Percentiles rank a stretch among this genome's conserved stretches.
These are phyloP conservation scores for Daphoenositta chrysoptera DNA, from an alignment of 2,113 vertebrate genomes.

Conservation along the genomic window DNA sequence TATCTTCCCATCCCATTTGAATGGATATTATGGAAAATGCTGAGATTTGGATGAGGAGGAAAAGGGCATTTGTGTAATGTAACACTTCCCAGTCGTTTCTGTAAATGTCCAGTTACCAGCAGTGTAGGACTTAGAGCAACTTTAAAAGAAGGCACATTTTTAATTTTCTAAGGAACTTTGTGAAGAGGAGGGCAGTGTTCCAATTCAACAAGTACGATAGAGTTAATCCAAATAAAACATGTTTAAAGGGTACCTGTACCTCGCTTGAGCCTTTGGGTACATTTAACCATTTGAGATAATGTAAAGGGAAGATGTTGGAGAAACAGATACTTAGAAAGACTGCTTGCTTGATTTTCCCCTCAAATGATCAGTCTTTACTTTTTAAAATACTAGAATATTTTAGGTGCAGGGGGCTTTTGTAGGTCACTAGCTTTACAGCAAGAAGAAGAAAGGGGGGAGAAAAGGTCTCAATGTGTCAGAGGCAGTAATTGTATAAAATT, in stretches of 20 bases:
- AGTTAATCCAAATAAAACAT: background rate
- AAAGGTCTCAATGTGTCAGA: slow-evolving; percentile 48
- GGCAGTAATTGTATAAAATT: slow-evolving; percentile 63
- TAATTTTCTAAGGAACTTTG: background rate
- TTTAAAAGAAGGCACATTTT: background rate
- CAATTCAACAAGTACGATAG: background rate
- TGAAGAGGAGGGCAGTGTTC: accelerated
- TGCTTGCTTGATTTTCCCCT: background rate
- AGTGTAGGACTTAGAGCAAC: background rate
- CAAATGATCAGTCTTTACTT: background rate
- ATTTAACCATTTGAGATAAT: background rate
- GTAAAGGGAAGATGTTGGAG: background rate
- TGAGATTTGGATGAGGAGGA: background rate
- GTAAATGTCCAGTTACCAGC: background rate
- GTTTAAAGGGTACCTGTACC: background rate
- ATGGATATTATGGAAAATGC: background rate
- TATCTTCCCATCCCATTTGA: background rate
- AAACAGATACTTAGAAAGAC: background rate
- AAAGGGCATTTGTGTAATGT: background rate
- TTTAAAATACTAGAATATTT: slow-evolving; percentile 3
- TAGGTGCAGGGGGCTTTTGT: slow-evolving; percentile 33
- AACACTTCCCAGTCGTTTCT: background rate
- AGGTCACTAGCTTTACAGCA: slow-evolving; percentile 48
- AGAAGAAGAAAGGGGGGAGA: background rate
- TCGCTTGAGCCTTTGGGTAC: accelerated